Base-by-base conservation (phyloP, 1,140 invertebrate genomes). In the Aethina tumida region DNA sequence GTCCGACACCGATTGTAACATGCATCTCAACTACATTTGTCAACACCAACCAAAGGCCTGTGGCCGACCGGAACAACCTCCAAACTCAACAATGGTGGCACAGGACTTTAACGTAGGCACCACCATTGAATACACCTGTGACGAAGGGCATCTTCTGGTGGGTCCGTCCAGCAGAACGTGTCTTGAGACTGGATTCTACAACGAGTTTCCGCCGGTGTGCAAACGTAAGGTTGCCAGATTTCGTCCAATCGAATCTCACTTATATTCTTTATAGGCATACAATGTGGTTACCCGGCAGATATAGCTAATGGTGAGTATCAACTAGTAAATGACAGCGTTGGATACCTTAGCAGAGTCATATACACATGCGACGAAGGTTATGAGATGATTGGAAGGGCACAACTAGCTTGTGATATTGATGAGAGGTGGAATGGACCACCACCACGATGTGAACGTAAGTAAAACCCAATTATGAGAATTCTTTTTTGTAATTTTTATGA, bases 341-440 rank as follows among this genome's bases (percentile, higher is more conserved):
- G 79, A 27, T 93, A 91, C 55, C 65, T 88, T 8, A 89, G 85
- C 38, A 76, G 82, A 51, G 88, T 93, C 4, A 71, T 85, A 32
- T 95, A 95, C 51, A 66, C 67, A 7, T 95, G 90, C 53, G 71
- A 84, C 8, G 74, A 82, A 44, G 89, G 88, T 3, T 88, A 80
- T 61, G 81, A 85, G 58, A 81, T 93, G 73, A 77, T 83, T 19
- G 79, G 80, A 16, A 71, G 88, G 17, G 78, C 82, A 1, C 71
- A 84, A 44, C 65, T 95, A 2, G 82, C 84, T 4, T 95, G 90
- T 56, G 90, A 94, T 60, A 82, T 92, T 49, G 89, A 94, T 54
- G 86, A 89, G 55, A 71, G 85, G 35, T 95, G 90, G 90, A 91
- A 94, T 56, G 90, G 89, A 31, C 89, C 89, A 16, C 90, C 90